Conservation (phyloP, 1,140 invertebrate genomes). For the Trichonephila inaurata region DNA sequence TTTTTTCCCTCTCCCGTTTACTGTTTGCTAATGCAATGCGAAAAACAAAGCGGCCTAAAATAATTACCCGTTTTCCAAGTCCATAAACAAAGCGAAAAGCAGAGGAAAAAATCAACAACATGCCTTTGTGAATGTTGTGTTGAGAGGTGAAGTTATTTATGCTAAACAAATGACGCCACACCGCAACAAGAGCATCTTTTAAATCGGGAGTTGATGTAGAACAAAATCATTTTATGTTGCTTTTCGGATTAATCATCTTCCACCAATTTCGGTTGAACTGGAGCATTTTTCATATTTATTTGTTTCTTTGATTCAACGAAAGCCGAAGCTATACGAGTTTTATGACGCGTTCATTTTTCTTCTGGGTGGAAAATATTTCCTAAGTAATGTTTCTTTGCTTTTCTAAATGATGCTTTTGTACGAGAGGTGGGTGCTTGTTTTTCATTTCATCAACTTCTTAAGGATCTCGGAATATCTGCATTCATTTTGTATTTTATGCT, state of each 20-base stretch:
- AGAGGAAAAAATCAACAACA: constrained; percentile 4
- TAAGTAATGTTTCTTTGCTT: constrained; percentile 48
- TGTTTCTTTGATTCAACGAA: constrained; percentile 22
- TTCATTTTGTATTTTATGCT: constrained; percentile 29
- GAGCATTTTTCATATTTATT: constrained; percentile 48
- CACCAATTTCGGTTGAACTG: constrained; percentile 21
- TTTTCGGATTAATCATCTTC: constrained; percentile 58
- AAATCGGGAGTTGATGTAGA: constrained; percentile 48
- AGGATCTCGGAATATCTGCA: constrained; percentile 19
- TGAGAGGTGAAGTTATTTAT: constrained; percentile 52
- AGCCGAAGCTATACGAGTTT: not conserved
- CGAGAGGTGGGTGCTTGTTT: constrained; percentile 9
- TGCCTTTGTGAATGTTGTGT: constrained; percentile 35
- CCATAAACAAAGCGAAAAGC: constrained; percentile 26
- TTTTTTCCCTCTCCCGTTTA: not conserved
- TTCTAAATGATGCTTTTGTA: constrained; percentile 71
- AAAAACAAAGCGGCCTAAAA: constrained; percentile 23
- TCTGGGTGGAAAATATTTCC: not conserved
- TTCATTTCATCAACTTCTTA: constrained; percentile 60
- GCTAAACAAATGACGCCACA: constrained; percentile 56
- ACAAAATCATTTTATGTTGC: constrained; percentile 38
- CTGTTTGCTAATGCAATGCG: not conserved
- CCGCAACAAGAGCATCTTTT: constrained; percentile 27
- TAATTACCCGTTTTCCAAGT: constrained; percentile 20
- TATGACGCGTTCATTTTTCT: constrained; percentile 36